Base-by-base conservation (phyloP, 2,888 invertebrate genomes). In the Cryptus viduatorius region DNA sequence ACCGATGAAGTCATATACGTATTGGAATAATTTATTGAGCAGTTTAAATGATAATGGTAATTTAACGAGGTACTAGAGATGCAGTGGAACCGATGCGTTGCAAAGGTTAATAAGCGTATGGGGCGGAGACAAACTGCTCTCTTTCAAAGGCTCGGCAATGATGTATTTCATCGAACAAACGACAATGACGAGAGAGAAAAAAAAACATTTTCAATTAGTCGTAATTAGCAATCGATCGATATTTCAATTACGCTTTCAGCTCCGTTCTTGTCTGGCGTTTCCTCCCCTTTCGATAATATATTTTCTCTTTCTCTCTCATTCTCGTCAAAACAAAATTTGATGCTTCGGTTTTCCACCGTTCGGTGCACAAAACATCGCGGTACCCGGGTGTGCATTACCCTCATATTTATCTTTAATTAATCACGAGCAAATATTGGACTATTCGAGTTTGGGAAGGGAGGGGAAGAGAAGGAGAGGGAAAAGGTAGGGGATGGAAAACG, bases 381-480 rank as follows among this genome's bases (percentile, higher is more conserved):
- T 50, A 71, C 29, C 29, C 71, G 79, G 24, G 50, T 46, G 46
- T 68, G 73, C 80, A 73, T 73, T 80, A 81, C 67, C 75, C 75
- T 59, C 76, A 78, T 84, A 81, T 84, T 78, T 81, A 69, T 84
- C 81, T 84, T 84, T 84, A 84, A 84, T 84, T 84, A 84, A 84
- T 84, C 73, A 81, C 69, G 73, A 81, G 73, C 81, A 84, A 81
- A 84, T 84, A 84, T 84, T 81, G 84, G 80, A 81, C 73, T 68
- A 73, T 78, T 78, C 81, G 80, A 73, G 73, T 78, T 78, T 72
- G 56, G 71, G 14, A 29, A 59, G 59, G 24, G 59, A 12, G 59
- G 19, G 4, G 29, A 24, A 10, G 29, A 29, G 59, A 53, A 0
- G 10, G 59, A 7, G 59, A 24, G 24, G 59, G 14, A 46, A 67